These are phyloP conservation scores for Phaetusa simplex DNA, from an alignment of 2,113 vertebrate genomes.

Conservation along the genomic window DNA sequence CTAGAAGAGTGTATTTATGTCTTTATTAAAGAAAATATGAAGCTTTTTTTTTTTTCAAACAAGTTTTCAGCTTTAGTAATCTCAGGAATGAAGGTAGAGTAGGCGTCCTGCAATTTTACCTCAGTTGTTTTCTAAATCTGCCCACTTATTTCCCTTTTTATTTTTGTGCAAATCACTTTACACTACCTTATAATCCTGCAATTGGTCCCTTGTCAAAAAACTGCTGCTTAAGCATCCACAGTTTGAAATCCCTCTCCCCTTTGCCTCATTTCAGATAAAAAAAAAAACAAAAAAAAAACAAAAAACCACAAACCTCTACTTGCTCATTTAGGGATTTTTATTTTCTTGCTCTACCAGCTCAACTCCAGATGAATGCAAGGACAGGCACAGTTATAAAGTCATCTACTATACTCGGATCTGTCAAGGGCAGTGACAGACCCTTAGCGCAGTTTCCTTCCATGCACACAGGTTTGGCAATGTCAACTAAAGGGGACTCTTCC, in stretches of 20 bases:
- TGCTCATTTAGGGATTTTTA: background rate
- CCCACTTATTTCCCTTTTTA: background rate
- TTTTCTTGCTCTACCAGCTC: background rate
- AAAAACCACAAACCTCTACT: background rate
- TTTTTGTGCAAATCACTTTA: background rate
- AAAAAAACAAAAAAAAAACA: background rate
- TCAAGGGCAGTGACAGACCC: background rate
- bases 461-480: background rate
- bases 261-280: background rate
- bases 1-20: background rate
- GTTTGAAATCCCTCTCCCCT: background rate
- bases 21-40: background rate
- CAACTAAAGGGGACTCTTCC: background rate
- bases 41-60: fast-evolving
- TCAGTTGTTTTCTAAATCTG: background rate
- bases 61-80: background rate
- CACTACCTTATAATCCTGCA: background rate
- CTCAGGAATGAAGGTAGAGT: background rate
- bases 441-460: background rate
- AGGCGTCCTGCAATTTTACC: background rate
- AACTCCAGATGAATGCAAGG: background rate
- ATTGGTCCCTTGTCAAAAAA: background rate
- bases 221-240: background rate
- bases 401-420: background rate
- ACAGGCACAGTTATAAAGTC: background rate